Evolutionary conservation across 1,140 invertebrate species (phyloP).

Genomic region (Drosophila kikkawai): DNA sequence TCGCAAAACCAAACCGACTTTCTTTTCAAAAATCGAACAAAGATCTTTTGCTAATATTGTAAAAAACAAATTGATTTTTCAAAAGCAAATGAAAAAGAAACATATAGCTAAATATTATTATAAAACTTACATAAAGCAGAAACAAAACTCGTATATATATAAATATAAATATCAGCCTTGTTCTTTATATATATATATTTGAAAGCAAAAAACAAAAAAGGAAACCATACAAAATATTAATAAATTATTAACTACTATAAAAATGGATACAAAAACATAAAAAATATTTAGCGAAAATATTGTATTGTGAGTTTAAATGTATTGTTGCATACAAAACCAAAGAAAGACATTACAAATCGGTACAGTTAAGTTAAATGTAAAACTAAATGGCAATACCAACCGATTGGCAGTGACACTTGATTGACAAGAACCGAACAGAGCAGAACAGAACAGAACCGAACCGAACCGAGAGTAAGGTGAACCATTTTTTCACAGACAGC

Average conservation of each 20-base stretch:
- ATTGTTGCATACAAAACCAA: constrained; percentile 76
- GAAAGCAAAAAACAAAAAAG: constrained; percentile 56
- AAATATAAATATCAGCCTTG: constrained; percentile 83
- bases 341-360: constrained; percentile 48
- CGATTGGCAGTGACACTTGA: constrained; percentile 43
- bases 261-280: constrained; percentile 65
- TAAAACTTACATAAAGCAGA: constrained; percentile 69
- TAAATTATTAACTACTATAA: constrained; percentile 82
- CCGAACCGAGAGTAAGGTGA: constrained; percentile 31
- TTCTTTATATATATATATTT: constrained; percentile 82
- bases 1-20: constrained; percentile 61
- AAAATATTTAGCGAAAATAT: constrained; percentile 83
- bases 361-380: constrained; percentile 44
- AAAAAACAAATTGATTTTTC: constrained; percentile 71
- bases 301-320: constrained; percentile 82
- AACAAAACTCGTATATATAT: constrained; percentile 59
- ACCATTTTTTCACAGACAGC: constrained; percentile 45
- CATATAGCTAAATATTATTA: constrained; percentile 80
- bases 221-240: constrained; percentile 77
- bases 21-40: constrained; percentile 57
- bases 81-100: constrained; percentile 48
- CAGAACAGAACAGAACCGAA: constrained; percentile 4
- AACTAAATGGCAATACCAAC: constrained; percentile 48
- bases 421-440: constrained; percentile 22
- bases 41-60: constrained; percentile 75